Conservation (phyloP, 2,888 invertebrate genomes). For the Andrena bicolor region DNA sequence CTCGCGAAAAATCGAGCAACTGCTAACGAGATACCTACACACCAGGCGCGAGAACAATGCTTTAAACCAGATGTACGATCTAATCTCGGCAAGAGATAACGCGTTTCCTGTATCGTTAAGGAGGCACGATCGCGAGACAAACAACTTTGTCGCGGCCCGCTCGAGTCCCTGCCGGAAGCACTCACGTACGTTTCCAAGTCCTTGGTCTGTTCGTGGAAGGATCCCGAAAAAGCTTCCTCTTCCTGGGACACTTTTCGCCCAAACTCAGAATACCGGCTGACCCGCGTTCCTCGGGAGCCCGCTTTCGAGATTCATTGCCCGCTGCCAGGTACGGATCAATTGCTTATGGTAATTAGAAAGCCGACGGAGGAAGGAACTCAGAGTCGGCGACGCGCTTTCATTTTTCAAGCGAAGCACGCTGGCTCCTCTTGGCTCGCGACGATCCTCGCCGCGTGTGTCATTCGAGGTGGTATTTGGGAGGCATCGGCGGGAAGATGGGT, state of each 20-base stretch:
- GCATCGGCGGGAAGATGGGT: too few species aligned
- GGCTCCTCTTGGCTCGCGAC: not conserved
- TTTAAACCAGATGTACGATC: too few species aligned
- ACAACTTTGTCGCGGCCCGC: too few species aligned
- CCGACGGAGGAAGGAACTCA: not conserved
- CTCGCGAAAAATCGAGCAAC: too few species aligned
- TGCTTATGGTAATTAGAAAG: slow-evolving; percentile 30
- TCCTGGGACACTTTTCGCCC: not conserved
- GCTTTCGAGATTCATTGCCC: slow-evolving; percentile 51
- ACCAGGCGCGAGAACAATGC: too few species aligned
- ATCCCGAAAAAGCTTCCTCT: not conserved
- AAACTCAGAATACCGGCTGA: not conserved
- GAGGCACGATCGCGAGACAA: too few species aligned
- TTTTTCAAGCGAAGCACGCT: slow-evolving; percentile 6
- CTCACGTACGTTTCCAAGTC: slow-evolving; percentile 31
- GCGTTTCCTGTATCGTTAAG: too few species aligned
- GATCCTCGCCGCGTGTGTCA: not conserved
- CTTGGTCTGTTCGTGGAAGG: not conserved
- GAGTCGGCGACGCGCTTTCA: slow-evolving; percentile 24
- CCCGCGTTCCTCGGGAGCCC: not conserved
- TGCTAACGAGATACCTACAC: too few species aligned
- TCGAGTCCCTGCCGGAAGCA: slow-evolving; percentile 22
- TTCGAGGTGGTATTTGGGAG: not conserved
- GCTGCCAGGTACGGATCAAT: slow-evolving; percentile 19
- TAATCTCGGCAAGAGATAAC: too few species aligned